Percentiles rank a stretch among this genome's conserved stretches.
phyloP scores from a whole-genome alignment of 2,888 invertebrate species.

The Agrotis segetum region DNA sequence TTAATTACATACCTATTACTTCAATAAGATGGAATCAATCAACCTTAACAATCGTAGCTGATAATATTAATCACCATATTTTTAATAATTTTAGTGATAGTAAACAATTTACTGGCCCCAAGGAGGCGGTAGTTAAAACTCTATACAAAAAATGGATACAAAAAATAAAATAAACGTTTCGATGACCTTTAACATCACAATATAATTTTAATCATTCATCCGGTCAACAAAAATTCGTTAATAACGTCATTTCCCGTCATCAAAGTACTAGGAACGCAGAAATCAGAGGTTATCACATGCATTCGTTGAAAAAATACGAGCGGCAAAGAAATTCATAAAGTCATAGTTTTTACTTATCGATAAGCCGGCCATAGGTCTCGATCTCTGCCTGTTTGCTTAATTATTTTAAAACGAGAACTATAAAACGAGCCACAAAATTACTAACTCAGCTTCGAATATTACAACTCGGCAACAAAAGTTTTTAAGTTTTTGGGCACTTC shows the following conservation, averaged over 20 bases:
- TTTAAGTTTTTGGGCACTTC: too few relatives aligned
- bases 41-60: background rate
- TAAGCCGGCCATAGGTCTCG: constrained; percentile 67
- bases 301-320: constrained; percentile 54
- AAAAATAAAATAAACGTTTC: constrained; percentile 1
- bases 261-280: constrained; percentile 58
- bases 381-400: constrained; percentile 38
- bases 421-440: too few relatives aligned
- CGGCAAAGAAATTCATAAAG: constrained; percentile 77
- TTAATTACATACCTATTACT: too few relatives aligned
- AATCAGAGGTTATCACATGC: constrained; percentile 79
- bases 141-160: background rate
- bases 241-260: constrained; percentile 44
- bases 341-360: constrained; percentile 73
- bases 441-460: too few relatives aligned
- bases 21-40: background rate
- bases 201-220: constrained; percentile 39
- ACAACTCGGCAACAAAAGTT: too few relatives aligned
- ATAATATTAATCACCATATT: background rate
- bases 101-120: background rate
- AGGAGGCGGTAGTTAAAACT: too few relatives aligned
- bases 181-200: constrained; percentile 24
- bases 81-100: background rate
- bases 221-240: constrained; percentile 26
- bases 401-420: constrained; percentile 22